Base-by-base conservation (phyloP, 2,888 invertebrate genomes). In the Apodemia zela region DNA sequence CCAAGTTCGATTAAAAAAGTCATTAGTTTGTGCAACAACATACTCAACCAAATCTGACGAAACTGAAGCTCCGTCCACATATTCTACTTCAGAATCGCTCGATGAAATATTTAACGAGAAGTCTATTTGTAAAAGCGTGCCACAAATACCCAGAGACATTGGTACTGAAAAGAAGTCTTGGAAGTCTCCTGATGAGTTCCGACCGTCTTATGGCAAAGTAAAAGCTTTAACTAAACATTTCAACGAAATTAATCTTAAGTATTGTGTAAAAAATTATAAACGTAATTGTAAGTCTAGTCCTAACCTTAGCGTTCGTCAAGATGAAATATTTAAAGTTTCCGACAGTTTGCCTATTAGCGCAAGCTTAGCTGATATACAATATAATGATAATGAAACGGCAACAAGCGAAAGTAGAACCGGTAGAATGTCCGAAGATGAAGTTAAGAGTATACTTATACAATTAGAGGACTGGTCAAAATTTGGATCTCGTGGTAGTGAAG, bases 151-250 rank as follows among this genome's bases (percentile, higher is more conserved):
- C 18, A 67, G 74, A 51, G 85, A 84, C 49, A 72, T 74, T 7
- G 79, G 82, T 63, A 80, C 82, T 59, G 84, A 88, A 65, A 81
- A 84, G 60, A 94, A 94, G 70, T 94, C 93, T 21, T 95, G 95
- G 95, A 94, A 93, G 73, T 95, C 95, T 0, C 95, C 95, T 0
- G 94, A 95, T 71, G 94, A 95, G 72, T 94, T 94, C 62, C 84
- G 95, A 64, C 93, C 95, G 21, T 94, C 95, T 0, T 93, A 93
- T 65, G 95, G 95, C 1, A 93, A 94, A 79, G 96, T 96, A 0
- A 95, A 94, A 65, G 95, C 94, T 51, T 84, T 96, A 65, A 92
- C 95, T 0, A 94, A 94, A 75, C 95, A 94, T 79, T 96, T 96
- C 70, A 93, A 94, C 71, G 81, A 87, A 70, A 89, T 92, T 33